phyloP scores from a whole-genome alignment of 2,888 invertebrate species.

The Ypsolopha scabrella region DNA sequence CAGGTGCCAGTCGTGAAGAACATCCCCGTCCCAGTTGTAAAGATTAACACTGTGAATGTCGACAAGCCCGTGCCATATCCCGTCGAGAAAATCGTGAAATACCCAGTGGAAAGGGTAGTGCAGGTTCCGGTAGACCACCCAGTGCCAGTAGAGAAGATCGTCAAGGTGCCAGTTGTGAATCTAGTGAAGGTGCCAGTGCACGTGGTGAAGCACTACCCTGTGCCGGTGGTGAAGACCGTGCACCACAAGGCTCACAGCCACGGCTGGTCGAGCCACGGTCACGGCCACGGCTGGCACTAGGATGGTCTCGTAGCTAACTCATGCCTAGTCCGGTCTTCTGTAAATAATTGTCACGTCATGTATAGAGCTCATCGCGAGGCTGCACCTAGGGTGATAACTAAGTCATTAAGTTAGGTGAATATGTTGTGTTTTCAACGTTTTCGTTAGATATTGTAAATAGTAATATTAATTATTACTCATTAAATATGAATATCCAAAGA shows the following conservation, averaged over 20 bases:
- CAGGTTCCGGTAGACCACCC: conserved; percentile 67
- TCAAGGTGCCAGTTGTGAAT: conserved; percentile 67
- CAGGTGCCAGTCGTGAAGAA: conserved; percentile 65
- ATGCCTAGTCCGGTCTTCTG: conserved; percentile 44
- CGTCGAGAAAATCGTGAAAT: conserved; percentile 70
- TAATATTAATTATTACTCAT: conserved; percentile 47
- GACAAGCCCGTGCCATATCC: conserved; percentile 72
- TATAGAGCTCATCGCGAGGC: conserved; percentile 59
- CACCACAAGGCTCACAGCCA: conserved; percentile 43
- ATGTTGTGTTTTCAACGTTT: conserved; percentile 26
- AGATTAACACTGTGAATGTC: conserved; percentile 65
- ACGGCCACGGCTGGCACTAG: conserved; percentile 17
- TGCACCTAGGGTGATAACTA: conserved; percentile 67
- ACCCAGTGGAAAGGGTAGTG: conserved; percentile 69
- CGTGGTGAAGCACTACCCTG: conserved; percentile 51
- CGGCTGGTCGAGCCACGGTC: conserved; percentile 14
- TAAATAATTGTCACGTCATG: conserved; percentile 46
- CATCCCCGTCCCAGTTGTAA: conserved; percentile 66
- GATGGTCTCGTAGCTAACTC: background rate
- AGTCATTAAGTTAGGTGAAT: conserved; percentile 62
- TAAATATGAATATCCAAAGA: conserved; percentile 51
- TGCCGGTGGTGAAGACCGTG: conserved; percentile 53
- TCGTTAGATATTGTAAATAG: conserved; percentile 54
- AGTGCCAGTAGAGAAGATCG: conserved; percentile 61
- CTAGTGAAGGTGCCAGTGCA: conserved; percentile 56